Evolutionary conservation across 1,140 invertebrate species (phyloP).

Genomic region (Anoplophora glabripennis): DNA sequence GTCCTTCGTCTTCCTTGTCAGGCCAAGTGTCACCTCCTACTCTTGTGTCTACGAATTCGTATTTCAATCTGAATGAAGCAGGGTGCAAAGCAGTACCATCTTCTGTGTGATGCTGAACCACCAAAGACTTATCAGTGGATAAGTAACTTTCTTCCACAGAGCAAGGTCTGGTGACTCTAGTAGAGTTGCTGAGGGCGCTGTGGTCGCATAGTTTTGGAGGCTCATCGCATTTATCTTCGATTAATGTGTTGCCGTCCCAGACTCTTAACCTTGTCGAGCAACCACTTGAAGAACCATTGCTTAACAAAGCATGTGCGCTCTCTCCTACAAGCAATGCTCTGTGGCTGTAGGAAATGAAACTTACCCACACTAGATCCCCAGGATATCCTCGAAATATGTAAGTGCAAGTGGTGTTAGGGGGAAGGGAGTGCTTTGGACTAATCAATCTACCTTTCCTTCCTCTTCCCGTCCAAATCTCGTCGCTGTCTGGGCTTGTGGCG

Average conservation of each 20-base stretch:
- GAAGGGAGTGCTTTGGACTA: conserved; percentile 77
- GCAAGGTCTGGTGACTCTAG: conserved; percentile 72
- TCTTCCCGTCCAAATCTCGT: conserved; percentile 51
- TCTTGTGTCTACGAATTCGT: conserved; percentile 81
- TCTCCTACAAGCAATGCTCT: conserved; percentile 59
- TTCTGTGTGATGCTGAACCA: conserved; percentile 54
- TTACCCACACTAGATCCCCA: conserved; percentile 81
- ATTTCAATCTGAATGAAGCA: conserved; percentile 64
- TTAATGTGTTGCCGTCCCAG: conserved; percentile 55
- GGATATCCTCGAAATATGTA: conserved; percentile 78
- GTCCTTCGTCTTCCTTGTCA: conserved; percentile 44
- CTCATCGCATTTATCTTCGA: conserved; percentile 66
- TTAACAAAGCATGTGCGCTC: conserved; percentile 38
- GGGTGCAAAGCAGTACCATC: conserved; percentile 67
- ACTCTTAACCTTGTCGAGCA: conserved; percentile 62
- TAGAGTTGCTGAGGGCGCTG: conserved; percentile 70
- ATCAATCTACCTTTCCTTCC: conserved; percentile 64
- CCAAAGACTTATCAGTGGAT: conserved; percentile 59
- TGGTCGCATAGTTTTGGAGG: conserved; percentile 78
- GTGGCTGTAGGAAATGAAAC: conserved; percentile 79
- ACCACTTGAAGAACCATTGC: conserved; percentile 41
- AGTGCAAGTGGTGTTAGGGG: conserved; percentile 80
- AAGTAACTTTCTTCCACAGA: conserved; percentile 74
- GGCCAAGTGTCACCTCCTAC: conserved; percentile 68
- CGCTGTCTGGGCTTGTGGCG: conserved; percentile 58